These are phyloP conservation scores for Andinoacara biseriatus DNA, from an alignment of 2,113 vertebrate genomes.

Conservation along the genomic window DNA sequence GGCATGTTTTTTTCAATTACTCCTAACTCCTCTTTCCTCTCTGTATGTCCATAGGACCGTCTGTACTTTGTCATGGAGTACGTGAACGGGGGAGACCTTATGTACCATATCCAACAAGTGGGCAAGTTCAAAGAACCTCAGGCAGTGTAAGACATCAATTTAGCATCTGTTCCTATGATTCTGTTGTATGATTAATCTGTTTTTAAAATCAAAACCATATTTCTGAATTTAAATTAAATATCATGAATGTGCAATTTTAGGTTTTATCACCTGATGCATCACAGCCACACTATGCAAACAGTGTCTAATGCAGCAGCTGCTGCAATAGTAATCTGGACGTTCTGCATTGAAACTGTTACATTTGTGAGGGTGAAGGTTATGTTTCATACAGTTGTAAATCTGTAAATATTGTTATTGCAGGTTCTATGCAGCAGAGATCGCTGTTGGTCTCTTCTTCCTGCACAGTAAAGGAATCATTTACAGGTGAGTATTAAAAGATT, in stretches of 20 bases:
- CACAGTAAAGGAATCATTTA: slow-evolving; percentile 94
- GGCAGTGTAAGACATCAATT: slow-evolving; percentile 88
- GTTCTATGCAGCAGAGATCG: slow-evolving; percentile 98
- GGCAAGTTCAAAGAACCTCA: slow-evolving; percentile 97
- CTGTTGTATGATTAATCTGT: neutral
- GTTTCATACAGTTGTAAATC: neutral
- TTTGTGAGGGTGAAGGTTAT: neutral
- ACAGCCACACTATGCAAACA: neutral
- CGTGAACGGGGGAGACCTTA: slow-evolving; percentile 94
- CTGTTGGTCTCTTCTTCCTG: slow-evolving; percentile 93
- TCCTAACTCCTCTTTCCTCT: neutral
- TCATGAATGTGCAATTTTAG: neutral
- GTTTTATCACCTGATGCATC: neutral
- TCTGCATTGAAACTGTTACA: neutral
- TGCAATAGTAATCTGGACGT: neutral
- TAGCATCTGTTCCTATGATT: neutral
- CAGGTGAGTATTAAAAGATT: slow-evolving; percentile 79
- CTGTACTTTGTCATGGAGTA: slow-evolving; percentile 99
- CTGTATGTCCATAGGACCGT: slow-evolving; percentile 84
- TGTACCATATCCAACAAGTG: slow-evolving; percentile 98
- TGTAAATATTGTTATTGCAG: slow-evolving; percentile 74
- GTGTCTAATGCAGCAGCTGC: neutral
- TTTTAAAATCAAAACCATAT: neutral
- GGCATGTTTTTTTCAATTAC: neutral
- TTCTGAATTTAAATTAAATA: neutral